Evolutionary conservation across 2,797 vertebrate genomes (phyloP).

Genomic region (Danionella dracula): DNA sequence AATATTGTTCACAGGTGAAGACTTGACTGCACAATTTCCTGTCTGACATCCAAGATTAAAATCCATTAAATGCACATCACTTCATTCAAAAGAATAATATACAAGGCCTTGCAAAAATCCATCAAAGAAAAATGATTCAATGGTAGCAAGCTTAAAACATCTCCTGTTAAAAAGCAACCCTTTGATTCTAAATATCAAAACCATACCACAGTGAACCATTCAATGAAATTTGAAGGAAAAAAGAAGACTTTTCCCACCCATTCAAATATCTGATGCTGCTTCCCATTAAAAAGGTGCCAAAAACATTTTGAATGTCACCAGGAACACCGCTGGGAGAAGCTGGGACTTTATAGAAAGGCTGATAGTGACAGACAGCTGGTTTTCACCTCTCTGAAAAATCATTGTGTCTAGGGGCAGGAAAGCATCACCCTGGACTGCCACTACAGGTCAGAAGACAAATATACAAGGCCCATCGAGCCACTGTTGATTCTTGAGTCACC

Average conservation of each 20-base stretch:
- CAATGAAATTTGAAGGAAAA: background rate
- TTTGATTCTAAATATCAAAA: slow-evolving; percentile 1
- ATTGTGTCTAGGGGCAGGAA: slow-evolving; percentile 25
- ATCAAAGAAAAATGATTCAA: background rate
- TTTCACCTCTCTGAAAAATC: slow-evolving; percentile 45
- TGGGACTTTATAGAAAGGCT: slow-evolving; percentile 13
- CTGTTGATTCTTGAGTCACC: slow-evolving; percentile 18
- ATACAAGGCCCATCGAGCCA: slow-evolving; percentile 20
- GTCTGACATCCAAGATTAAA: slow-evolving; percentile 47
- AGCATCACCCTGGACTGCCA: slow-evolving; percentile 7
- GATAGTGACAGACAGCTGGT: slow-evolving; percentile 52
- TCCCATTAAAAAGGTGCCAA: slow-evolving; percentile 50
- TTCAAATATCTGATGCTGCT: background rate
- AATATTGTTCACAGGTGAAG: slow-evolving; percentile 28
- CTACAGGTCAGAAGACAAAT: slow-evolving; percentile 34
- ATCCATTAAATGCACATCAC: slow-evolving; percentile 32
- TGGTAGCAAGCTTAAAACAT: slow-evolving; percentile 5
- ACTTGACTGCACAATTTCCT: slow-evolving; percentile 50
- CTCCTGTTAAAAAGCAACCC: slow-evolving; percentile 10
- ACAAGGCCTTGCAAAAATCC: slow-evolving; percentile 11
- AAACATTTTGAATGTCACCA: slow-evolving; percentile 30
- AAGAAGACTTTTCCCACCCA: slow-evolving; percentile 1
- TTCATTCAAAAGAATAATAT: slow-evolving; percentile 32
- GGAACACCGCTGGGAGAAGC: slow-evolving; percentile 39
- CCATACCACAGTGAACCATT: slow-evolving; percentile 8